Percentiles rank a stretch among this genome's conserved stretches.
phyloP scores from a whole-genome alignment of 2,797 vertebrate species.

The Stomatorhinus walkeri region DNA sequence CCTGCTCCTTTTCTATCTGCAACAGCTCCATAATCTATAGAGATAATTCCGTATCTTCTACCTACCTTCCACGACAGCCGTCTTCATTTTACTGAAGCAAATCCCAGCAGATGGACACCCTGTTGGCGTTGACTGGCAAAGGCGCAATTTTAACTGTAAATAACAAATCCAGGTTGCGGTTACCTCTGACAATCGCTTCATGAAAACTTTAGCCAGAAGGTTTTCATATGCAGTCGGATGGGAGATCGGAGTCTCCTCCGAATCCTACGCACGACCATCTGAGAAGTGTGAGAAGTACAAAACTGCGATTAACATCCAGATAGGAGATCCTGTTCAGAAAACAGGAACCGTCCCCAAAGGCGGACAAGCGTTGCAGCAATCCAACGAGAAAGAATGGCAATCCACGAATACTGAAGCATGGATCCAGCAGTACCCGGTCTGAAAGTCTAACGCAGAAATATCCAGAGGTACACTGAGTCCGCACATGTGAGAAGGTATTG shows the following conservation, averaged over 20 bases:
- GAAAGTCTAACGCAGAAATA: constrained; percentile 13
- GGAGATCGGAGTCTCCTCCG: constrained; percentile 27
- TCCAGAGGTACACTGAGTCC: constrained; percentile 10
- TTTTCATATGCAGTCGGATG: constrained; percentile 7
- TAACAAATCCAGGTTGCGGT: constrained; percentile 16
- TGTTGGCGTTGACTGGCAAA: not conserved
- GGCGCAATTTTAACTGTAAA: not conserved
- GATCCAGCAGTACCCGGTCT: not conserved
- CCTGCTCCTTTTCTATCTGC: not conserved
- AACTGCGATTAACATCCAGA: constrained; percentile 21
- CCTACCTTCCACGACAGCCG: constrained; percentile 23
- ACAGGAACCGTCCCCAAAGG: constrained; percentile 16
- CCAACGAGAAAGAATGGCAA: not conserved
- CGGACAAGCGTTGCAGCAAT: not conserved
- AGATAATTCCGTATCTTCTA: not conserved
- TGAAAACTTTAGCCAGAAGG: constrained; percentile 25
- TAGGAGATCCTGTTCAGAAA: not conserved
- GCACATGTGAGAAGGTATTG: not conserved
- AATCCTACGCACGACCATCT: constrained; percentile 20
- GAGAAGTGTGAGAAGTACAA: constrained; percentile 11
- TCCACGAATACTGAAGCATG: constrained; percentile 6
- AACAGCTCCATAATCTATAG: not conserved
- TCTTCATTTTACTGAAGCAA: constrained; percentile 26
- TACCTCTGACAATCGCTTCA: constrained; percentile 15
- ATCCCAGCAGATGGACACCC: constrained; percentile 21